Base-by-base conservation (phyloP, 2,797 vertebrate species). In the Eulemur coronatus region DNA sequence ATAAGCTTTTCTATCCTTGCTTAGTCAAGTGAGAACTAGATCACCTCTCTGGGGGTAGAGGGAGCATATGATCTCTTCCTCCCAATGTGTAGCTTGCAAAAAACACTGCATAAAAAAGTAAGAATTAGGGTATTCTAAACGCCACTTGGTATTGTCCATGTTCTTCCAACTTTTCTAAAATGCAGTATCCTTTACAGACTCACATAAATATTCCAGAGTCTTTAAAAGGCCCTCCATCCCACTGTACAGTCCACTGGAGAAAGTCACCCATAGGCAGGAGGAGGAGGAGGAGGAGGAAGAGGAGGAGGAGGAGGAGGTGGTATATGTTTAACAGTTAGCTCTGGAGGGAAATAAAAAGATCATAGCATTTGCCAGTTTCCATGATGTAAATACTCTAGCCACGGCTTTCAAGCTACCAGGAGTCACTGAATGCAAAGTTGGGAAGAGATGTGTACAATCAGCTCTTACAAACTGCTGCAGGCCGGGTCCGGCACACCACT, bases 141-240 rank as follows among this genome's bases (percentile, higher is more conserved):
- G 87, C 30, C 11, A 70, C 67, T 81, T 22, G 24, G 13, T 61
- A 38, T 93, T 79, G 76, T 69, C 48, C 88, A 38, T 8, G 9
- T 55, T 82, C 76, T 90, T 93, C 35, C 35, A 90, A 73, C 18
- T 82, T 92, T 82, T 86, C 76, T 91, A 65, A 96, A 70, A 95
- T 24, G 41, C 9, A 85, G 28, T 15, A 69, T 70, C 38, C 46
- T 81, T 84, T 67, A 59, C 12, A 65, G 75, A 76, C 33, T 75
- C 0, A 28, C 22, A n/a, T 65, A 11, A 52, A 55, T 10, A 85
- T 57, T 59, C 30, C 75, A 48, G 18, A 57, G 43, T 91, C 85
- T 95, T 46, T 69, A 59, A 14, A 61, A 57, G 28, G 38, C 22
- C 65, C 73, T 50, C 18, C 48, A 61, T 57, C 48, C 78, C 35